phyloP scores from a whole-genome alignment of 1,140 invertebrate genomes.

The Drosophila nigrodunni region DNA sequence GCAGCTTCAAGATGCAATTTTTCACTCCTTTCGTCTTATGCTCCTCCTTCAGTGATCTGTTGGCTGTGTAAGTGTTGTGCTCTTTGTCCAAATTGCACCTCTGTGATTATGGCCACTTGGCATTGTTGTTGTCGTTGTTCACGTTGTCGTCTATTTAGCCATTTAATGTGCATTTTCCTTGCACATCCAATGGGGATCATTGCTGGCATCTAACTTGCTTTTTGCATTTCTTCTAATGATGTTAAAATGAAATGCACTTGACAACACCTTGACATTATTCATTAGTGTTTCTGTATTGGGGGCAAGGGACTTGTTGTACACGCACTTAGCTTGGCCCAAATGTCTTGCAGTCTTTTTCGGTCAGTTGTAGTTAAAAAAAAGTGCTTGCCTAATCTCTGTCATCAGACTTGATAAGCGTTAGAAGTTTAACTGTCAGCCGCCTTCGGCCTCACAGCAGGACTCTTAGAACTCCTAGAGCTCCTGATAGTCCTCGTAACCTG shows the following conservation, averaged over 20 bases:
- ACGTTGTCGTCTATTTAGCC: conserved; percentile 50
- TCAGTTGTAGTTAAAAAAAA: background rate
- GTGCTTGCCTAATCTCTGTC: conserved; percentile 34
- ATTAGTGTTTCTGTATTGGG: conserved; percentile 55
- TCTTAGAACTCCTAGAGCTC: background rate
- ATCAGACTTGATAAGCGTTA: conserved; percentile 27
- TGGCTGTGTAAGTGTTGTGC: conserved; percentile 25
- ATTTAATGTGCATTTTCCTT: conserved; percentile 51
- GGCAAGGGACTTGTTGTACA: conserved; percentile 19
- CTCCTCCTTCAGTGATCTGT: background rate
- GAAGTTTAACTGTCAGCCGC: conserved; percentile 11
- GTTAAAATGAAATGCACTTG: conserved; percentile 69
- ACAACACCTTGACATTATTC: conserved; percentile 80
- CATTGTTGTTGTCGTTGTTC: conserved; percentile 29
- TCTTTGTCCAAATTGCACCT: conserved; percentile 70
- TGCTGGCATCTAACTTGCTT: conserved; percentile 7
- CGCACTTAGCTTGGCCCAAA: conserved; percentile 23
- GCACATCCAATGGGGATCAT: conserved; percentile 5
- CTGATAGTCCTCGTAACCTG: conserved; percentile 1
- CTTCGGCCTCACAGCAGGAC: conserved; percentile 19
- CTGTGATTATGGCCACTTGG: conserved; percentile 78
- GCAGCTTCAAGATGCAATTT: background rate
- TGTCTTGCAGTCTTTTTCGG: conserved; percentile 7
- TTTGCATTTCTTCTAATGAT: conserved; percentile 56
- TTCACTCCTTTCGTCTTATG: background rate